Percentiles rank a stretch among this genome's conserved stretches.
Evolutionary conservation across 1,140 invertebrate genomes (phyloP).

Genomic region (Drosophila simulans): DNA sequence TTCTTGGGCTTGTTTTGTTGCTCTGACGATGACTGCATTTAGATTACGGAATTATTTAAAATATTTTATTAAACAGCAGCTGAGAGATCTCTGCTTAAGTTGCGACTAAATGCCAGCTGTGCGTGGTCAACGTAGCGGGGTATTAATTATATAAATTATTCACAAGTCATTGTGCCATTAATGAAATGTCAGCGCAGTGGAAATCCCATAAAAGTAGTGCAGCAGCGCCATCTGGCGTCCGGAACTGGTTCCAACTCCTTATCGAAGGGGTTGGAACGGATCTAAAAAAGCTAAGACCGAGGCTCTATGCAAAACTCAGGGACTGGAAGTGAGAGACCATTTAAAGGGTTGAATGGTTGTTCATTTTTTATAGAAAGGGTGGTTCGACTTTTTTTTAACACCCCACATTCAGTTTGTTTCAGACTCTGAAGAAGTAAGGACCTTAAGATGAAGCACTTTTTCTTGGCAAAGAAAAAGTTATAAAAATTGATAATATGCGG

Average conservation of each 20-base stretch:
- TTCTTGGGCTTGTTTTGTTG: conserved; percentile 39
- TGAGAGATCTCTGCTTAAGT: conserved; percentile 33
- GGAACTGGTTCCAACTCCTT: conserved; percentile 18
- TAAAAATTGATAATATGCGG: too few relatives aligned
- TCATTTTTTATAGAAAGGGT: conserved; percentile 56
- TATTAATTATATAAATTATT: conserved; percentile 82
- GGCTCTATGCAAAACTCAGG: conserved; percentile 51
- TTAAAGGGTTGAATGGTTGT: conserved; percentile 59
- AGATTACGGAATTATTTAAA: conserved; percentile 83
- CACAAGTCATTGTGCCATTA: conserved; percentile 57
- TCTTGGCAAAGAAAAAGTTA: too few relatives aligned
- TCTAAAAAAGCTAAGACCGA: conserved; percentile 53
- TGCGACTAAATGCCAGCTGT: conserved; percentile 65
- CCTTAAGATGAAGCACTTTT: background rate
- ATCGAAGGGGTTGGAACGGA: conserved; percentile 64
- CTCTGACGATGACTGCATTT: conserved; percentile 78
- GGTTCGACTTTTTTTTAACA: conserved; percentile 39
- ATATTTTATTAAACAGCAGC: conserved; percentile 77
- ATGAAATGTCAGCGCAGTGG: conserved; percentile 39
- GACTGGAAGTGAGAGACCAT: conserved; percentile 45
- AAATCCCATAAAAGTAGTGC: conserved; percentile 47
- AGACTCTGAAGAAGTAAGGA: conserved; percentile 2
- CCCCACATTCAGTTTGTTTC: conserved; percentile 29
- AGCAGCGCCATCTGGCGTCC: conserved; percentile 63
- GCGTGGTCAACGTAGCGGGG: conserved; percentile 61